Evolutionary conservation across 2,797 vertebrate species (phyloP), one percentile per base, ranked within the genome.

Genomic region (Vespertilio murinus): DNA sequence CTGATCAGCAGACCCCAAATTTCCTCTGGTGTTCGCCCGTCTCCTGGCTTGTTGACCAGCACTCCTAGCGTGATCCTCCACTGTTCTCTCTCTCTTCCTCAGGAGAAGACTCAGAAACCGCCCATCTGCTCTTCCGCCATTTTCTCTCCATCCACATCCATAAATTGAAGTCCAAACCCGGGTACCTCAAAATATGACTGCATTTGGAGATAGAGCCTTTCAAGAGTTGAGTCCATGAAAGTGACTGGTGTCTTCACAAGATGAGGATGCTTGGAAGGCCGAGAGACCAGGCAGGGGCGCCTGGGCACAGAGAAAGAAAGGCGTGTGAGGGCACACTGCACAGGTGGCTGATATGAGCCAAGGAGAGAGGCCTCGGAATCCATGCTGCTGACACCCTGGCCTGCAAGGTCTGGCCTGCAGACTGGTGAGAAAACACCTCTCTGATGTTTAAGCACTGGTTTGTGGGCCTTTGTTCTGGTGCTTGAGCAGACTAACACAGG

Each of bases 311-410:
- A 42, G 42, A 10, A 52, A 42, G 42, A 10, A 52, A 84, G 47
- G 22, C 28, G 4, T 3, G 28, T 47, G 71, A 45, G 71, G 45
- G 18, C 42, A n/a, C 28, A 20, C 0, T 0, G 0, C 73, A 17
- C 47, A 73, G 28, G 17, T 0, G 1, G 89, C 40, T 20, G 14
- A 20, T 20, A 5, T 22, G 20, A 42, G 33, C 28, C 25, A 17
- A 9, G 22, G 35, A n/a, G 18, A 61, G 59, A 38, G 54, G 56
- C 28, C 13, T 54, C n/a, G 33, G 73, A 54, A 8, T 28, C 59
- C 11, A 2, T 11, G 54, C 18, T 47, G 64, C 14, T 3, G 5
- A 56, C 23, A 30, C 12, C 25, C 47, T n/a, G 14, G n/a, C 40
- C 69, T 12, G 22, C 4, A 28, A 22, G 49, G 47, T 88, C 33